Conservation (phyloP, 2,113 vertebrate genomes). For the Melanerpes aurifrons region DNA sequence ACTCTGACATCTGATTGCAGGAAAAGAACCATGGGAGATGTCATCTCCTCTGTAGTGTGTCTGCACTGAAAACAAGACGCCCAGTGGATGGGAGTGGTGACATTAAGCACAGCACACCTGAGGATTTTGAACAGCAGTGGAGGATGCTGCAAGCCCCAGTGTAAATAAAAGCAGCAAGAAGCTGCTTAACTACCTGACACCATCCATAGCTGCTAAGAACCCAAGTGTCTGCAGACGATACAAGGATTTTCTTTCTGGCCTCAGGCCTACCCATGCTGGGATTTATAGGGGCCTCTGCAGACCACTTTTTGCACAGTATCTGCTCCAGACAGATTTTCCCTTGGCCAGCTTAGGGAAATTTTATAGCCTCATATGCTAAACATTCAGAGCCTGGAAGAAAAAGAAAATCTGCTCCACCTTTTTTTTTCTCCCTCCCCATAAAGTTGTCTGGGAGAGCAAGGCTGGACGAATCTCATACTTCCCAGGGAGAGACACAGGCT, state of each 20-base stretch:
- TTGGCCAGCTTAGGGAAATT: not conserved
- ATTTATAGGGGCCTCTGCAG: constrained; percentile 1
- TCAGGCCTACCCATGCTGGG: not conserved
- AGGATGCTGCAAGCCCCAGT: not conserved
- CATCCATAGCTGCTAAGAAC: not conserved
- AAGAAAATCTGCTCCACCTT: not conserved
- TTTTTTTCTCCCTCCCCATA: not conserved
- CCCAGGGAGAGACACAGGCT: not conserved
- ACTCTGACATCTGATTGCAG: not conserved
- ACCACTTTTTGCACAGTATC: not conserved
- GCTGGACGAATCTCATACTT: not conserved
- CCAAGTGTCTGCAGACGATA: not conserved
- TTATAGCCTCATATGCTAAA: constrained; percentile 50
- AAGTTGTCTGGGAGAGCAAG: not conserved
- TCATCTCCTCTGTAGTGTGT: not conserved
- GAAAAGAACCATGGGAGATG: not conserved
- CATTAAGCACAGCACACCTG: not conserved
- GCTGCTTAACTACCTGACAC: constrained; percentile 21
- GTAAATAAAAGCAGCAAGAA: not conserved
- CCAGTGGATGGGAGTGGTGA: not conserved
- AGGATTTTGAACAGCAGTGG: not conserved
- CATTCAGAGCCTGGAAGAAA: not conserved
- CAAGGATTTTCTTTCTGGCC: constrained; percentile 34
- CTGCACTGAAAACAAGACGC: not conserved
- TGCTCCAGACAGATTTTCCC: not conserved